Evolutionary conservation across 2,113 vertebrate species (phyloP), one percentile per base, ranked within the genome.

Genomic region (Phalacrocorax aristotelis): DNA sequence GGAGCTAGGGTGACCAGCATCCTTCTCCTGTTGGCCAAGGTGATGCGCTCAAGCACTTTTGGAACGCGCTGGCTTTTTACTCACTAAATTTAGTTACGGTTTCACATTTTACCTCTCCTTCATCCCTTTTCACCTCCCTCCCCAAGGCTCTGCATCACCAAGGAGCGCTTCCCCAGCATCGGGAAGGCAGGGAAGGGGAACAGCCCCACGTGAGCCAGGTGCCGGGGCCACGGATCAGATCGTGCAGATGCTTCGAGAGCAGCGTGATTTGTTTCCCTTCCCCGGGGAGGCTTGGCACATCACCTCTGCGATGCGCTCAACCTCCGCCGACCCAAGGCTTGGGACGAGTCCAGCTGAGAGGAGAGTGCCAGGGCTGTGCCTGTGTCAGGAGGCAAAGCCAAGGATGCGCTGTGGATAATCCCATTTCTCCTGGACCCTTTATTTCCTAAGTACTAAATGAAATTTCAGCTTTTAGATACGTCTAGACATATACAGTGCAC

Each of bases 381-480:
- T 22, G 38, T 51, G 76, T 74, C 71, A 70, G 38, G 57, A 55
- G 58, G 51, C 91, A 58, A 75, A 94, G 61, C 54, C 13, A 36
- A 46, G 90, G 92, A 79, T 18, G 51, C 0, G 5, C 72, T 62
- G 87, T 0, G 14, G 87, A 87, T 80, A 29, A 36, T 92, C 84
- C 72, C 23, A 6, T 91, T 92, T 72, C 65, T 95, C 77, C 66
- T 91, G 57, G 87, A 95, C 88, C 32, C 87, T 90, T 96, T 95
- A 81, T 94, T 95, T 90, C 82, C 87, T 77, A 83, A 95, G 84
- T 90, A 87, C 76, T 97, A 95, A 97, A 96, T 94, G 95, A 97
- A 98, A 98, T 98, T 97, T 96, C 95, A 96, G 96, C 74, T 97
- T 98, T 98, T 90, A 97, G 97, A 96, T 97, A 97, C 4, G 95